A percentile compares a stretch with the other conserved stretches of the same genome.
Evolutionary conservation across 1,140 invertebrate genomes (phyloP).

Genomic region (Drosophila watanabei): DNA sequence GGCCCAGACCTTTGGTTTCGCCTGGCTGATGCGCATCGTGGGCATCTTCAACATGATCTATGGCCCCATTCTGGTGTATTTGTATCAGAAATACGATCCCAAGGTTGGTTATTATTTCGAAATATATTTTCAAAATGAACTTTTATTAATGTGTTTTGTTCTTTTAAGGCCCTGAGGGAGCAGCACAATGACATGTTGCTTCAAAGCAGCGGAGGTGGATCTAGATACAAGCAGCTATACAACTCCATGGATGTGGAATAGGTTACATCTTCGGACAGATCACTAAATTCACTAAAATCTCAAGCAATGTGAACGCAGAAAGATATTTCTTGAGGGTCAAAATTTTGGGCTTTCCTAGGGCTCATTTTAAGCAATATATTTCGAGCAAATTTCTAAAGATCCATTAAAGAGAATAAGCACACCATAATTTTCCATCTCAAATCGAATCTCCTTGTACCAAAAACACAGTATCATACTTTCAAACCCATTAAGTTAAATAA

Average conservation of each 20-base stretch:
- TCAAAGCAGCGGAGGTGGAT: constrained; percentile 63
- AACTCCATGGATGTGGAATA: constrained; percentile 80
- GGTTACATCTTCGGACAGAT: constrained; percentile 2
- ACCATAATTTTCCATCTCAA: neutral
- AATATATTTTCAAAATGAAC: too few relatives aligned
- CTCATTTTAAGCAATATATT: constrained; percentile 62
- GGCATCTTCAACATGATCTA: constrained; percentile 90
- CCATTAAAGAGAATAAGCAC: neutral
- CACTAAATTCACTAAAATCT: constrained; percentile 10
- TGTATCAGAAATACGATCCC: constrained; percentile 82
- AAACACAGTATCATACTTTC: neutral
- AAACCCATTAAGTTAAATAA: constrained; percentile 6
- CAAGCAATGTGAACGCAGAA: constrained; percentile 25
- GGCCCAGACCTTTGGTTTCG: constrained; percentile 90
- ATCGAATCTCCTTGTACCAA: constrained; percentile 25
- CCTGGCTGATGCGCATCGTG: constrained; percentile 90
- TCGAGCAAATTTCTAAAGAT: constrained; percentile 26
- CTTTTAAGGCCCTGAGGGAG: constrained; percentile 53
- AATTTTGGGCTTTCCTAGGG: constrained; percentile 16
- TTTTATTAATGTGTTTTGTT: neutral
- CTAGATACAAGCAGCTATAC: constrained; percentile 78
- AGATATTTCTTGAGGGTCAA: neutral
- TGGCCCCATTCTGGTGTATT: constrained; percentile 87
- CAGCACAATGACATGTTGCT: constrained; percentile 75
- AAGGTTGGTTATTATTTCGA: constrained; percentile 50